Evolutionary conservation across 2,888 invertebrate genomes (phyloP).

Genomic region (Augiades crinisus): DNA sequence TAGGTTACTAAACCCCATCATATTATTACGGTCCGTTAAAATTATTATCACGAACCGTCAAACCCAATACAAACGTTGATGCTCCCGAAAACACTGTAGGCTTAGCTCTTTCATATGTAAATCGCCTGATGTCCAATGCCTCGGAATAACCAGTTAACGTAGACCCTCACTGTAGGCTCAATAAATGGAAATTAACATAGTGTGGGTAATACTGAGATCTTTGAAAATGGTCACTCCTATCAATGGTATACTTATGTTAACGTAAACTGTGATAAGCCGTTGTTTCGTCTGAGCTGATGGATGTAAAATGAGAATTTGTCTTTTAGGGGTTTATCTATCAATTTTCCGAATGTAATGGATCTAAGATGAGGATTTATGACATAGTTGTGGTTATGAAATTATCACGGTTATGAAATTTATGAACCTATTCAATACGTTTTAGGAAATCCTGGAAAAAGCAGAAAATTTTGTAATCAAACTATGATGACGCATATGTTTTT

Average conservation of each 20-base stretch:
- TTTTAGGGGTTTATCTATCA: too few species aligned
- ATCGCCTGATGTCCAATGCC: slow-evolving; percentile 30
- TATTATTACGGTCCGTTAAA: neutral
- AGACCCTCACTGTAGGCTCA: neutral
- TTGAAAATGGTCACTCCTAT: neutral
- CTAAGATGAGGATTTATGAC: too few species aligned
- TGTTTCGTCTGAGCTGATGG: slow-evolving; percentile 6
- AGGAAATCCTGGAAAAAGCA: too few species aligned
- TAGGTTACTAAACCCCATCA: too few species aligned
- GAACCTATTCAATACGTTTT: too few species aligned
- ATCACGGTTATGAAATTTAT: too few species aligned
- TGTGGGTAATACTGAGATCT: neutral
- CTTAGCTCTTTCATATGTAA: slow-evolving; percentile 35
- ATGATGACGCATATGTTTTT: too few species aligned
- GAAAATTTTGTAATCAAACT: too few species aligned
- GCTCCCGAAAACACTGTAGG: slow-evolving; percentile 21
- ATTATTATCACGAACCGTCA: slow-evolving; percentile 12
- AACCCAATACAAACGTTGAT: slow-evolving; percentile 10
- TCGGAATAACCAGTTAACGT: slow-evolving; percentile 11
- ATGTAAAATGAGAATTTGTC: too few species aligned
- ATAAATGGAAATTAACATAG: neutral
- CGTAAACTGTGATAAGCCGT: slow-evolving; percentile 11
- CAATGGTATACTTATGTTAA: slow-evolving; percentile 4
- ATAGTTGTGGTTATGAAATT: too few species aligned
- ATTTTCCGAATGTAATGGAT: too few species aligned